phyloP scores from a whole-genome alignment of 2,888 invertebrate species.

The Apamea crenata region DNA sequence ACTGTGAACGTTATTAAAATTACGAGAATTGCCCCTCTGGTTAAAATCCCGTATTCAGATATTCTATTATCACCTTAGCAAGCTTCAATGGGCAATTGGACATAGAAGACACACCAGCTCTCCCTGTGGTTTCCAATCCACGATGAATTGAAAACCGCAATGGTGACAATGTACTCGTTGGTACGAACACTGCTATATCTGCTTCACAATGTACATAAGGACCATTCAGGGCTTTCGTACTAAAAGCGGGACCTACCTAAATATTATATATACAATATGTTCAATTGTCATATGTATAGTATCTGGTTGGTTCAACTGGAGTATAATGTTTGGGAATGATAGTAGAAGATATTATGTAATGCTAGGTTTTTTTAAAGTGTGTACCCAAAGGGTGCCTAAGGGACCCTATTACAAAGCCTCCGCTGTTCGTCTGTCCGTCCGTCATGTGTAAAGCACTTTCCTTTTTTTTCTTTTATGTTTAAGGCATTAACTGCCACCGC shows the following conservation, averaged over 20 bases:
- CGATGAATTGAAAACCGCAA: conserved; percentile 35
- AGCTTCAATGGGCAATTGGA: not conserved
- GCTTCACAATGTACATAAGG: conserved; percentile 35
- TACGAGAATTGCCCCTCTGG: too few relatives aligned
- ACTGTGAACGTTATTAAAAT: too few relatives aligned
- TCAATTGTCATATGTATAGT: conserved; percentile 11
- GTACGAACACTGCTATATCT: conserved; percentile 13
- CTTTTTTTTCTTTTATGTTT: too few relatives aligned
- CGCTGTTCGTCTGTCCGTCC: too few relatives aligned
- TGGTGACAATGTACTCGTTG: conserved; percentile 7
- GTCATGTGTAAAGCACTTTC: too few relatives aligned
- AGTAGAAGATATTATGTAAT: not conserved
- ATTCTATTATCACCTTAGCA: not conserved
- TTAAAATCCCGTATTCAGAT: too few relatives aligned
- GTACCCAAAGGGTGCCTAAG: not conserved
- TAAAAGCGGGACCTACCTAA: conserved; percentile 33
- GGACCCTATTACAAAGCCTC: too few relatives aligned
- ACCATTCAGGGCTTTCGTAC: conserved; percentile 54
- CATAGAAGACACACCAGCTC: not conserved
- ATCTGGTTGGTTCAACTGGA: not conserved
- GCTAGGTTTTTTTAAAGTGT: not conserved
- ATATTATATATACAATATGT: not conserved
- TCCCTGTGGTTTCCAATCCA: conserved; percentile 16
- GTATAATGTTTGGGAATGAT: not conserved
- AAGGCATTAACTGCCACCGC: too few relatives aligned